Percentiles rank a stretch among this genome's conserved stretches.
Evolutionary conservation across 2,797 vertebrate genomes (phyloP).

Genomic region (Schizopygopsis malacanthus): DNA sequence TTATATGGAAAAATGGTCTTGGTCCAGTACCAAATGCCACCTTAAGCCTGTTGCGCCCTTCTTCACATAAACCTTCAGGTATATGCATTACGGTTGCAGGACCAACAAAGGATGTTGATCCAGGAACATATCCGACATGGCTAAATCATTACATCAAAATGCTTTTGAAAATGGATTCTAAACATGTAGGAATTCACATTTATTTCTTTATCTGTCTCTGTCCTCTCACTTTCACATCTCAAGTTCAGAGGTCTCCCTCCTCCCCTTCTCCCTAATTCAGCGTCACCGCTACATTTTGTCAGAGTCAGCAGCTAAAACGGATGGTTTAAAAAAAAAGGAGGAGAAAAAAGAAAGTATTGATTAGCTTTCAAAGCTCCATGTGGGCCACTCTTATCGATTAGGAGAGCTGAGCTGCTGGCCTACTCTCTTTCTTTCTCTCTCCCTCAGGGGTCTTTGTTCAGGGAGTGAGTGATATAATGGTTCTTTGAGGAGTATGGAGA

Average conservation of each 20-base stretch:
- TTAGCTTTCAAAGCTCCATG: constrained; percentile 82
- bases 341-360: constrained; percentile 78
- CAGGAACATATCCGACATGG: not conserved
- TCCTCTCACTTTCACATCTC: constrained; percentile 56
- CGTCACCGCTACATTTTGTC: constrained; percentile 73
- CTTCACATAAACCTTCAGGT: not conserved
- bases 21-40: not conserved
- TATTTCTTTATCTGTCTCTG: constrained; percentile 39
- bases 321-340: constrained; percentile 69
- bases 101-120: constrained; percentile 6
- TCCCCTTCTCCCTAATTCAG: constrained; percentile 63
- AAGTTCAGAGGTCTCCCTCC: constrained; percentile 68
- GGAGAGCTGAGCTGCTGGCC: constrained; percentile 58
- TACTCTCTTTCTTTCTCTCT: constrained; percentile 56
- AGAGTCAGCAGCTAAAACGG: constrained; percentile 85
- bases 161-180: constrained; percentile 60
- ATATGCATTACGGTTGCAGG: not conserved
- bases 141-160: constrained; percentile 8
- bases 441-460: constrained; percentile 79
- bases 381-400: constrained; percentile 83
- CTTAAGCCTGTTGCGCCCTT: not conserved
- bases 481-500: constrained; percentile 74
- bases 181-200: constrained; percentile 28
- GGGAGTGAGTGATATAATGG: constrained; percentile 81
- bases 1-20: not conserved